Conservation (phyloP, 2,888 invertebrate species). For the Ernsta delagoae region DNA sequence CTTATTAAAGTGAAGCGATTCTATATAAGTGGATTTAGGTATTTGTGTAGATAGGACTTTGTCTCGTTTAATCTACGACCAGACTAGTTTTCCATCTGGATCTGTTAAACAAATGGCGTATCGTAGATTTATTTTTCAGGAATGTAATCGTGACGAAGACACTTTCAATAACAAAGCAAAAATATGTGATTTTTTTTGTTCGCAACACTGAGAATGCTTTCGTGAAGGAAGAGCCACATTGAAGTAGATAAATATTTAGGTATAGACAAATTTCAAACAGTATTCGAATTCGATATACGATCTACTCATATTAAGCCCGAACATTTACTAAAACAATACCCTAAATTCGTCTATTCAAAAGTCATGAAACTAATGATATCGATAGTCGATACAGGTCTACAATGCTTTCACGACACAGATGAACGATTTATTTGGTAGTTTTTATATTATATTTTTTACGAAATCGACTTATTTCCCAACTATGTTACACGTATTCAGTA, state of each 20-base stretch:
- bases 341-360: background rate
- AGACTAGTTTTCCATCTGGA: background rate
- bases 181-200: background rate
- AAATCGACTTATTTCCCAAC: conserved; percentile 27
- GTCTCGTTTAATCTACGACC: background rate
- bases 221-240: no score
- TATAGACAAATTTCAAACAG: background rate
- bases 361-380: background rate
- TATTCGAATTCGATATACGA: background rate
- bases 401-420: conserved; percentile 13
- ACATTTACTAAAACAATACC: conserved; percentile 1
- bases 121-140: background rate
- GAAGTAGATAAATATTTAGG: background rate
- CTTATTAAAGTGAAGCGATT: background rate
- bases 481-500: conserved; percentile 27
- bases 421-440: conserved; percentile 5
- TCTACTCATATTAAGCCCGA: conserved; percentile 5
- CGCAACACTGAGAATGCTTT: background rate
- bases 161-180: background rate
- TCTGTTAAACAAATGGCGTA: background rate
- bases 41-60: no score
- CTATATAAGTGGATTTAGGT: no score
- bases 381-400: background rate
- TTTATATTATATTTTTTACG: background rate
- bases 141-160: background rate